phyloP scores from a whole-genome alignment of 2,888 invertebrate genomes.

The Trilocha varians region DNA sequence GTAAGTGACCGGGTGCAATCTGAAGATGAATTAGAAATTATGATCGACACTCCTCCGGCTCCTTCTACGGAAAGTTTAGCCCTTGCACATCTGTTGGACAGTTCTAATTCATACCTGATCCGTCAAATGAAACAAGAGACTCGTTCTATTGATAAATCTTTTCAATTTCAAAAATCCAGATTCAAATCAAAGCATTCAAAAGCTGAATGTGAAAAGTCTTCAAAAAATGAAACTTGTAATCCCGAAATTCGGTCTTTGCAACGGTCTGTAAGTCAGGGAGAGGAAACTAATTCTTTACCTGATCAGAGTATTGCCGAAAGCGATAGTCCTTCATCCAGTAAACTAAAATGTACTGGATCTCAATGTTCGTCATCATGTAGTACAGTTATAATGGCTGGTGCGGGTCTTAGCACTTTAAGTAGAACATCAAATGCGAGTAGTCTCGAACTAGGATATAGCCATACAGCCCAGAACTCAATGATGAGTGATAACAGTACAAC shows the following conservation, averaged over 20 bases:
- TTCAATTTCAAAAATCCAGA: conserved; percentile 52
- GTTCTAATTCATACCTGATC: conserved; percentile 63
- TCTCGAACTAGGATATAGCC: conserved; percentile 87
- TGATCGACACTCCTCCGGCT: conserved; percentile 88
- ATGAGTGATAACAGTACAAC: conserved; percentile 81
- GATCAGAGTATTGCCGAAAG: conserved; percentile 62
- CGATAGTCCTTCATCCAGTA: conserved; percentile 72
- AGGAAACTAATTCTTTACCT: conserved; percentile 47
- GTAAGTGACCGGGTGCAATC: conserved; percentile 96
- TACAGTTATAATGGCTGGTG: conserved; percentile 83
- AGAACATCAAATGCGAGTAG: conserved; percentile 86
- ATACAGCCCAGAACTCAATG: conserved; percentile 89
- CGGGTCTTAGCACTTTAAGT: conserved; percentile 67
- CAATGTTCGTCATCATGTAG: conserved; percentile 91
- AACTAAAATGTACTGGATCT: conserved; percentile 79
- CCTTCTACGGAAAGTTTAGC: conserved; percentile 90
- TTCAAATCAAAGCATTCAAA: conserved; percentile 38
- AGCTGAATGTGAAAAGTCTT: conserved; percentile 36
- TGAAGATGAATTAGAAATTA: conserved; percentile 93
- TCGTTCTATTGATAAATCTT: conserved; percentile 43
- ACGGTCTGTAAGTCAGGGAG: conserved; percentile 33
- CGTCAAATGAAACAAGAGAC: conserved; percentile 42
- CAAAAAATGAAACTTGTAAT: conserved; percentile 30
- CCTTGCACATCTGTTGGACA: conserved; percentile 82
- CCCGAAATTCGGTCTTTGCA: conserved; percentile 30